Percentiles rank a stretch among this genome's conserved stretches.
Conservation (phyloP, 53 echinoderm and acorn worm genomes). For the Temnopleurus reevesii region DNA sequence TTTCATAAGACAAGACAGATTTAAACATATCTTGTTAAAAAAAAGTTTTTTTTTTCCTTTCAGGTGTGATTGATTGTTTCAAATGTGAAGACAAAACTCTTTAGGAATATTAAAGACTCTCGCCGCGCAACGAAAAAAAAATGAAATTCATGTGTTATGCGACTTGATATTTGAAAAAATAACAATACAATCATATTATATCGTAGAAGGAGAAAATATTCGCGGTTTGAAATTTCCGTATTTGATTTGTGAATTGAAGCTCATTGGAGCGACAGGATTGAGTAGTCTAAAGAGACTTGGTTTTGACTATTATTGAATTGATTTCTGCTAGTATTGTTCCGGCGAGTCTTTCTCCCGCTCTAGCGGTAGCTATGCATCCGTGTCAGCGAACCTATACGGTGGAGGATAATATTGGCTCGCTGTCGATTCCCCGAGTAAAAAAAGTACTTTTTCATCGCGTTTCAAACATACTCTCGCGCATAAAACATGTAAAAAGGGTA, state of each 20-base stretch:
- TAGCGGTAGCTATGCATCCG: neutral
- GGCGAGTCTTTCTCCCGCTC: neutral
- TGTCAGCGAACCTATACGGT: conserved; percentile 8
- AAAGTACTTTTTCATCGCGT: neutral
- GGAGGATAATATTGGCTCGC: neutral
- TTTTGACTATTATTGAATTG: conserved; percentile 11
- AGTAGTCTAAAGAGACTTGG: neutral
- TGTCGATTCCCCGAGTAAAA: neutral
- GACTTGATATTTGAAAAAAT: conserved; percentile 23
- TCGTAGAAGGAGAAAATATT: conserved; percentile 20
- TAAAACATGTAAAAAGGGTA: neutral
- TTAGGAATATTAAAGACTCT: no score
- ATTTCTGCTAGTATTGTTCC: conserved; percentile 15
- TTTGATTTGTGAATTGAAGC: conserved; percentile 32
- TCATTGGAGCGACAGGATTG: neutral
- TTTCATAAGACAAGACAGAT: no score
- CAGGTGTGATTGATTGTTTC: no score
- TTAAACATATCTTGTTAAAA: no score
- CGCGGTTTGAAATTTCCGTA: conserved; percentile 23
- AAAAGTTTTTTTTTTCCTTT: no score
- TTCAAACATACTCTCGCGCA: neutral
- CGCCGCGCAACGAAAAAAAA: neutral
- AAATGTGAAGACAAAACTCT: no score
- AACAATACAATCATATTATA: conserved; percentile 3
- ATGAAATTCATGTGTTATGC: neutral